A percentile compares a stretch with the other conserved stretches of the same genome.
phyloP scores from a whole-genome alignment of 1,140 invertebrate species.

The Semibalanus balanoides region DNA sequence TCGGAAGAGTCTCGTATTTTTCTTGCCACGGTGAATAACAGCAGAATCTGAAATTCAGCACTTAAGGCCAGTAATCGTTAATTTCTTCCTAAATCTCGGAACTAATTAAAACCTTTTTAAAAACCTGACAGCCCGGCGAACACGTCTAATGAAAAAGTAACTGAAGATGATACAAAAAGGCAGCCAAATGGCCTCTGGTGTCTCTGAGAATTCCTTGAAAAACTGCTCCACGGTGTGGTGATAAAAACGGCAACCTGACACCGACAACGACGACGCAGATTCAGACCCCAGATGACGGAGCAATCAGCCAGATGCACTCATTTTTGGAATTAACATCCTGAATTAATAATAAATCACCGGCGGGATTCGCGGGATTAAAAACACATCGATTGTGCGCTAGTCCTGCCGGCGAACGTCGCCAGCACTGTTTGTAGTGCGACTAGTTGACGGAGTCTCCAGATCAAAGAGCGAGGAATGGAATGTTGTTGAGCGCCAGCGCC shows the following conservation, averaged over 20 bases:
- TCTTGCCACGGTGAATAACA: neutral
- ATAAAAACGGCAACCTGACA: neutral
- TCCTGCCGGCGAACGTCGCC: too few species aligned
- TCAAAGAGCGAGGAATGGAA: too few species aligned
- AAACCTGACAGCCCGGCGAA: neutral
- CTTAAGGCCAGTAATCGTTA: neutral
- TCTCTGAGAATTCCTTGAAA: neutral
- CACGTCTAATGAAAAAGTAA: constrained; percentile 2
- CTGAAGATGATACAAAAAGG: neutral
- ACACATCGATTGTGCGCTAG: neutral
- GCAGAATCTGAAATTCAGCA: neutral
- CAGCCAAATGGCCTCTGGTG: neutral
- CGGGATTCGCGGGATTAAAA: neutral
- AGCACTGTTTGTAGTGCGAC: too few species aligned
- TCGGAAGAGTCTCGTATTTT: neutral
- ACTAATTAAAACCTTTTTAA: constrained; percentile 1
- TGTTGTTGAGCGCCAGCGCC: too few species aligned
- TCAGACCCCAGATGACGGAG: too few species aligned
- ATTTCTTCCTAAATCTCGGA: neutral
- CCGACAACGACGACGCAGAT: neutral
- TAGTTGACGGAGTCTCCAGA: too few species aligned
- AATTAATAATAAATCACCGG: neutral
- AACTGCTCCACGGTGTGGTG: neutral
- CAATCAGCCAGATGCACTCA: neutral
- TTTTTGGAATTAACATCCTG: neutral